Evolutionary conservation across 2,797 vertebrate genomes (phyloP), one percentile per base, ranked within the genome.

Genomic region (Urophycis tenuis): DNA sequence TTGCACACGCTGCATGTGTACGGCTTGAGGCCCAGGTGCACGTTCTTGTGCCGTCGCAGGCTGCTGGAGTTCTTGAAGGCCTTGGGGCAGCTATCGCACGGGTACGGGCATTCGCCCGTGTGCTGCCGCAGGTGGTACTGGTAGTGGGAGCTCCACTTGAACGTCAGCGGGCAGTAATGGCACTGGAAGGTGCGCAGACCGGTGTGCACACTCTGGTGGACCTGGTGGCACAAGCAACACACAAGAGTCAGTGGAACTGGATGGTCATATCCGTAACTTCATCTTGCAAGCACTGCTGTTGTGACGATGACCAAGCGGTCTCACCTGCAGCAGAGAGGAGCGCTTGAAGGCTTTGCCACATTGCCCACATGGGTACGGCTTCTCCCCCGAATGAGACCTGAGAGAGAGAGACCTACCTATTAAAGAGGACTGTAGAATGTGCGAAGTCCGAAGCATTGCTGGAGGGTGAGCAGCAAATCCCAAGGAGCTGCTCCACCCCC

Each of bases 21-120:
- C 31, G 96, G 95, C 31, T 96, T 95, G 81, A 95, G 93, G 22
- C 96, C 96, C 0, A 96, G 95, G 86, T 98, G 96, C 39, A 95
- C 94, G 7, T 95, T 97, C 74, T 95, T 96, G 91, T 98, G 96
- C 32, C 96, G 92, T 70, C 95, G 93, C 83, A 98, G 92, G 81
- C 95, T 95, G 71, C 96, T 97, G 0, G 96, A 96, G 90, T 96
- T 96, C 90, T 97, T 98, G 89, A 98, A 98, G 85, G 96, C 96
- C 85, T 98, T 98, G 78, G 95, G 94, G 79, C 96, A 98, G 36
- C 91, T 92, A 3, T 95, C 93, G 74, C 96, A 98, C 2, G 93
- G 93, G 88, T 97, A 98, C 0, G 96, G 96, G 80, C 95, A 94
- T 86, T 98, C 96, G 0, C 96, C 96, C 0, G 96, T 97, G 89